Evolutionary conservation across 1,140 invertebrate genomes (phyloP).

Genomic region (Dinoponera quadriceps): DNA sequence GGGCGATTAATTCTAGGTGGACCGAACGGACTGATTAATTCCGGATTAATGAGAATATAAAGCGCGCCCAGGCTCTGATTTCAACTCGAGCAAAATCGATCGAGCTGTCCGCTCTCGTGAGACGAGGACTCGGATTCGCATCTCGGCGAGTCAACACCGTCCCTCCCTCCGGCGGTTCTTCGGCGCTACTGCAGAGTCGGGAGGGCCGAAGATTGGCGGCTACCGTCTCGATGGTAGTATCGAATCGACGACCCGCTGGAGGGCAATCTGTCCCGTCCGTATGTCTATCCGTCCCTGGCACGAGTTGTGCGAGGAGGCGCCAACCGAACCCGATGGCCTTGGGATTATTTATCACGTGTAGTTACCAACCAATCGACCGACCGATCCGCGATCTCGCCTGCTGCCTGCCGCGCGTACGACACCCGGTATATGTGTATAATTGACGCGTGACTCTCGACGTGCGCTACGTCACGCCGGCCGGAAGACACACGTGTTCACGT

Average conservation of each 20-base stretch:
- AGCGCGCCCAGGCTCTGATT: no score
- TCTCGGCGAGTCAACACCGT: neutral
- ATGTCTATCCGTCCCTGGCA: conserved; percentile 20
- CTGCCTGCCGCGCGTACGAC: neutral
- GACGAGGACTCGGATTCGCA: neutral
- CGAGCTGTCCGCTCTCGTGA: neutral
- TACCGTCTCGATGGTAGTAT: neutral
- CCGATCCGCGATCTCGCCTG: neutral
- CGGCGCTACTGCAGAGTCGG: neutral
- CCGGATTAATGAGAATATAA: no score
- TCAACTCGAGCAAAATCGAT: neutral
- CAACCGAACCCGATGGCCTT: conserved; percentile 68
- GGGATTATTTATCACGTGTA: conserved; percentile 71
- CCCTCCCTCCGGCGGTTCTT: neutral
- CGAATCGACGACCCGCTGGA: neutral
- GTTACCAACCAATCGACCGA: conserved; percentile 11
- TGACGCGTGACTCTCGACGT: conserved; percentile 1
- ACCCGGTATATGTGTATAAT: neutral
- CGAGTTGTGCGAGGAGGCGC: conserved; percentile 31
- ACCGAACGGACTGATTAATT: no score
- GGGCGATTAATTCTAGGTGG: no score
- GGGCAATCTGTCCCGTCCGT: neutral
- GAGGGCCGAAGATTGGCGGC: neutral
- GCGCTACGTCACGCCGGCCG: neutral
- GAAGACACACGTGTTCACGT: neutral